These are phyloP conservation scores for Syngnathus rostellatus DNA, from an alignment of 2,797 vertebrate species.

Conservation along the genomic window DNA sequence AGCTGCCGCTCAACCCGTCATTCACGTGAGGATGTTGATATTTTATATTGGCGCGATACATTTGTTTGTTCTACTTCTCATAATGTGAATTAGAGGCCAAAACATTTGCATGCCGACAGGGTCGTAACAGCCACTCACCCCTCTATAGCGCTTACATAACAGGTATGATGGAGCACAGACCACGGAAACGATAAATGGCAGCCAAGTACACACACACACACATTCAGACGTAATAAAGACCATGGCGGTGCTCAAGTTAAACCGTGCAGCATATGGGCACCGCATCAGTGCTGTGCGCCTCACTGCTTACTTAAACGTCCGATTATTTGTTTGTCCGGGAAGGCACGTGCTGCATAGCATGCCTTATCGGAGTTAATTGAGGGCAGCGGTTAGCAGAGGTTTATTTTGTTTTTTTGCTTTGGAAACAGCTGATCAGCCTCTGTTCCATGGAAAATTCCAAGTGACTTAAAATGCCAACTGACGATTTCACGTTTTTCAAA, in stretches of 20 bases:
- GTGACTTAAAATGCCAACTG: conserved; percentile 16
- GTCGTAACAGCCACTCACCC: conserved; percentile 24
- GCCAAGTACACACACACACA: conserved; percentile 41
- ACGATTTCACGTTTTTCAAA: conserved; percentile 3
- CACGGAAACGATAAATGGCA: conserved; percentile 18
- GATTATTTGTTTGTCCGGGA: neutral
- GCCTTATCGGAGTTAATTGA: neutral
- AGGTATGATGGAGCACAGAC: conserved; percentile 42
- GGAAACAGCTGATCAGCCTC: neutral
- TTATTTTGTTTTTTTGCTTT: neutral
- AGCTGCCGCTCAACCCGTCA: neutral
- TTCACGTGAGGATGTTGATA: conserved; percentile 19
- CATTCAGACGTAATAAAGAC: conserved; percentile 25
- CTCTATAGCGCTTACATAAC: conserved; percentile 38
- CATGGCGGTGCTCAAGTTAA: conserved; percentile 17
- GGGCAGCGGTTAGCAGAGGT: neutral
- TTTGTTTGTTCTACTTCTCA: conserved; percentile 15
- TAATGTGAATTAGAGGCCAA: neutral
- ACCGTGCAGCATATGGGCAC: conserved; percentile 38
- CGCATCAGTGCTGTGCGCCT: conserved; percentile 18
- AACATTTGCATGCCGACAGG: conserved; percentile 11
- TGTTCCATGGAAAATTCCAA: conserved; percentile 21
- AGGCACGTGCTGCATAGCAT: neutral
- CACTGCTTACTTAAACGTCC: neutral
- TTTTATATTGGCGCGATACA: conserved; percentile 34